Evolutionary conservation across 2,888 invertebrate genomes (phyloP).

Genomic region (Papilio demoleus): DNA sequence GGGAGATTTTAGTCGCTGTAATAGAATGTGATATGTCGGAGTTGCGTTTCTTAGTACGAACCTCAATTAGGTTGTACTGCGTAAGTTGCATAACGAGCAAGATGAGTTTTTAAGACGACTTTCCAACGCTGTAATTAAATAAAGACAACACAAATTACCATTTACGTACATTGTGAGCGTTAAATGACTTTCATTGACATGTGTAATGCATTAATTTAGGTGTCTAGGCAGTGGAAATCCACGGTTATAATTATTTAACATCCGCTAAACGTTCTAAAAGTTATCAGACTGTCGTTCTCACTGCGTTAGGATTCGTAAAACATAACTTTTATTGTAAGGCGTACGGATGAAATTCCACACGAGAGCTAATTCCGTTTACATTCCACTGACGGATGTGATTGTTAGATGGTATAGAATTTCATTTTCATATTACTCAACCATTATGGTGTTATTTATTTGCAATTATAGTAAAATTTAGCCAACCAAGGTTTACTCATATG

Average conservation of each 20-base stretch:
- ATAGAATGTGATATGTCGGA: too few species aligned
- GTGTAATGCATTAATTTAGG: not conserved
- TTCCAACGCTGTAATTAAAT: not conserved
- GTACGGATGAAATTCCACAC: conserved; percentile 8
- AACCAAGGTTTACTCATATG: too few species aligned
- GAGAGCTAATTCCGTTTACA: conserved; percentile 15
- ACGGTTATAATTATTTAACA: not conserved
- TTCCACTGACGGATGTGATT: not conserved
- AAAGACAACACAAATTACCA: not conserved
- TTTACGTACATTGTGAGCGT: not conserved
- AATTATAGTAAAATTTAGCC: not conserved
- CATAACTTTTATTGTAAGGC: conserved; percentile 5
- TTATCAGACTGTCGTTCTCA: conserved; percentile 6
- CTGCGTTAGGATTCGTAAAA: not conserved
- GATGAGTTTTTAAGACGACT: not conserved
- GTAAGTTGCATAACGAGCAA: not conserved
- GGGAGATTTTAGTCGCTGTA: too few species aligned
- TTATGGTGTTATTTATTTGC: not conserved
- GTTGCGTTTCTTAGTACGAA: too few species aligned
- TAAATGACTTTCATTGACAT: not conserved
- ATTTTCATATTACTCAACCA: not conserved
- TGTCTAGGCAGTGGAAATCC: not conserved
- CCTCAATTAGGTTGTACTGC: too few species aligned
- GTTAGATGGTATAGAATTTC: conserved; percentile 18
- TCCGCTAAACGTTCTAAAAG: not conserved